phyloP scores from a whole-genome alignment of 2,888 invertebrate genomes.

The Rotaria macrura region DNA sequence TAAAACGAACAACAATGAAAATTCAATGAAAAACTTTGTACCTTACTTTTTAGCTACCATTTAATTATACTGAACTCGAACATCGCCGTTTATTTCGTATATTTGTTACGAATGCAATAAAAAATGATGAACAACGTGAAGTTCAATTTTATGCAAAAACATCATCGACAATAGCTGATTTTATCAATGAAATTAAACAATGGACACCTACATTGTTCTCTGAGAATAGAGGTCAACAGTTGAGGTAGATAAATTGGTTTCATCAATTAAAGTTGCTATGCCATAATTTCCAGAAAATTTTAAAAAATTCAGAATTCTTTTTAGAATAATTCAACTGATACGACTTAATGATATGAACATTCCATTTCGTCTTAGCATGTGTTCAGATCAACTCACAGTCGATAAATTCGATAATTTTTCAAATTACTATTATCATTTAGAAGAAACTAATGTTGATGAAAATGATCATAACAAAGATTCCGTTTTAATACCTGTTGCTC shows the following conservation, averaged over 20 bases:
- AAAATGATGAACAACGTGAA: not conserved
- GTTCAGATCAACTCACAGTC: not conserved
- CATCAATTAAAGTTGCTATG: not conserved
- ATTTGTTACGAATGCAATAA: not conserved
- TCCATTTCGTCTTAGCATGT: not conserved
- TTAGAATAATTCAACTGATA: not conserved
- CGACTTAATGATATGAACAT: not conserved
- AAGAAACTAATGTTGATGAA: slow-evolving; percentile 86
- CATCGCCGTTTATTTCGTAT: slow-evolving; percentile 4
- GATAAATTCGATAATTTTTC: not conserved
- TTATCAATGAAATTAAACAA: not conserved
- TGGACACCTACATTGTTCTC: not conserved
- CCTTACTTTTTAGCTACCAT: not conserved
- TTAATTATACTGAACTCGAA: not conserved
- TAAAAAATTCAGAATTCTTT: not conserved
- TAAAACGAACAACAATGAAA: not conserved
- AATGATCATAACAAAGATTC: slow-evolving; percentile 68
- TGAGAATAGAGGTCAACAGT: not conserved
- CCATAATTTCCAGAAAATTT: too few species aligned
- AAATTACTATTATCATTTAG: slow-evolving; percentile 58
- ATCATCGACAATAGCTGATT: not conserved
- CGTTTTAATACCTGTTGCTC: slow-evolving; percentile 81
- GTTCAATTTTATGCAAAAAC: not conserved
- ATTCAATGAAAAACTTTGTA: too few species aligned
- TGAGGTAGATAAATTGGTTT: not conserved